Evolutionary conservation across 2,797 vertebrate species (phyloP).

Genomic region (Alcedo quadribrachys): DNA sequence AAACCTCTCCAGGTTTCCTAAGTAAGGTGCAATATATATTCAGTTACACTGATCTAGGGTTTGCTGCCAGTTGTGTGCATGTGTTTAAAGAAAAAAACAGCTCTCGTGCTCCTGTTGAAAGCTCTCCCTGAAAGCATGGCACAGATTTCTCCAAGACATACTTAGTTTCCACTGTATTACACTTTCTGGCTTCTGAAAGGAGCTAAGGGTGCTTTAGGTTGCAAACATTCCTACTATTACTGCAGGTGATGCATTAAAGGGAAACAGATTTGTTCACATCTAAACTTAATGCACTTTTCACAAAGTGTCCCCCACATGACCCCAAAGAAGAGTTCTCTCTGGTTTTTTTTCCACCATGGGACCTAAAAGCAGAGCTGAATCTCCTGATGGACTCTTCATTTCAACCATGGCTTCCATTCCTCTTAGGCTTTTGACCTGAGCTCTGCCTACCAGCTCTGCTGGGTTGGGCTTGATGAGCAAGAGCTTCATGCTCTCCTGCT

Average conservation of each 20-base stretch:
- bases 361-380: not conserved
- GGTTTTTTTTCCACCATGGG: not conserved
- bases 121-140: not conserved
- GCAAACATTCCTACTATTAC: constrained; percentile 24
- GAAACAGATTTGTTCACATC: constrained; percentile 48
- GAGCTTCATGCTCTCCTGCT: constrained; percentile 30
- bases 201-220: constrained; percentile 27
- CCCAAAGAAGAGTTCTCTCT: not conserved
- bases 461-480: constrained; percentile 5
- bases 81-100: not conserved
- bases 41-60: not conserved
- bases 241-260: constrained; percentile 54
- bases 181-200: constrained; percentile 10
- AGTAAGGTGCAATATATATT: not conserved
- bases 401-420: not conserved
- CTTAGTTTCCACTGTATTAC: constrained; percentile 44
- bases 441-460: constrained; percentile 1
- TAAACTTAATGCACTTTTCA: constrained; percentile 56
- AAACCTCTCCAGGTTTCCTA: not conserved
- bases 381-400: constrained; percentile 17
- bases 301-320: constrained; percentile 5
- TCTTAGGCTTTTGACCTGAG: constrained; percentile 54
- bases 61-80: not conserved
- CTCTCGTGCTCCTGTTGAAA: not conserved
- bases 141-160: not conserved